Evolutionary conservation across 2,888 invertebrate genomes (phyloP), one percentile per base, ranked within the genome.

Genomic region (Ametastegia equiseti): DNA sequence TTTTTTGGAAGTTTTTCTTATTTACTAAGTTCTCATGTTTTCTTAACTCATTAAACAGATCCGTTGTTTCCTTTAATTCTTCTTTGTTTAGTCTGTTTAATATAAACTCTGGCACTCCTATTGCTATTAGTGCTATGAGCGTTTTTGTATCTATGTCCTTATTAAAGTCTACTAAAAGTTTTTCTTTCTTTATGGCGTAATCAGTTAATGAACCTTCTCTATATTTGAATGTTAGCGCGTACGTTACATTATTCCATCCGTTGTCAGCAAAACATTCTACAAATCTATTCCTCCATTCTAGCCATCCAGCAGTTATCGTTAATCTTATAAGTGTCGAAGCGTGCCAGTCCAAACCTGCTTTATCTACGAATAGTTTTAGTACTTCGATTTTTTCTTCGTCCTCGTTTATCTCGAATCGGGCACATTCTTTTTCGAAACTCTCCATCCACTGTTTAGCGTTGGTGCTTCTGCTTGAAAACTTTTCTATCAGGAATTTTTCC

Each of bases 71-170:
- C 83, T 80, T 57, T 75, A 85, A 65, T 60, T 57, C 81, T 83
- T 83, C 84, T 80, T 86, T 84, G 80, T 86, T 83, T 60, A 86
- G 86, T 81, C 77, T 84, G 80, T 84, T 82, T 45, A 79, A 54
- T 9, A 85, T 81, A 77, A 80, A 81, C 81, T 83, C 81, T 78
- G 86, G 85, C 69, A 88, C 80, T 27, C 85, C 88, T 13, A 78
- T 80, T 78, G 87, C 88, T 50, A 89, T 88, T 5, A 89, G 80
- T 82, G 88, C 85, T 73, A 89, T 86, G 39, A 88, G 39, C 1
- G 86, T 84, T 36, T 82, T 60, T 47, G 30, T 79, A 82, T 87
- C 86, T 3, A 86, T 85, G 57, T 81, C 71, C 81, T 85, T 83
- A 75, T 80, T 83, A 23, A 84, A 82, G 42, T 87, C 83, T 67